These are phyloP conservation scores for Cichladusa arquata DNA, from an alignment of 2,113 vertebrate species.

Conservation along the genomic window DNA sequence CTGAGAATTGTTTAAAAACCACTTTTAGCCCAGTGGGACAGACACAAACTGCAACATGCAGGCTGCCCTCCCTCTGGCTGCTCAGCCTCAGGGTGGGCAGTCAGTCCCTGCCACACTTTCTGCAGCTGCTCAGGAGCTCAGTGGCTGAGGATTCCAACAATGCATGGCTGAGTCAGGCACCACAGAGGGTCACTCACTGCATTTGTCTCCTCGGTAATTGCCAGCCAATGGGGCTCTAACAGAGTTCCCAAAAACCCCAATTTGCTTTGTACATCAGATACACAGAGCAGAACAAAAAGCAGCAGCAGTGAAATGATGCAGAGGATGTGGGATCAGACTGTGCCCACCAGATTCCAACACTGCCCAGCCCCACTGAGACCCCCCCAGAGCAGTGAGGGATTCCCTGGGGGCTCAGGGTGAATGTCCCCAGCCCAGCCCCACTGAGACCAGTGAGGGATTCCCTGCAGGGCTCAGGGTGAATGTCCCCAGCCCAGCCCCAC, in stretches of 20 bases:
- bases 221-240: not conserved
- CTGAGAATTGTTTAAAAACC: not conserved
- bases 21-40: not conserved
- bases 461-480: no score
- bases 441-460: rapidly evolving
- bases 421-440: not conserved
- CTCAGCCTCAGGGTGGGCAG: not conserved
- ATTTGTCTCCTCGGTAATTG: not conserved
- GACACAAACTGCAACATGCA: rapidly evolving
- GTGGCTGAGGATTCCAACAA: not conserved
- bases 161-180: rapidly evolving
- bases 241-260: rapidly evolving
- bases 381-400: rapidly evolving
- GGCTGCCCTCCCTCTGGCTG: not conserved
- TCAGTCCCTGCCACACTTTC: not conserved
- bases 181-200: no score
- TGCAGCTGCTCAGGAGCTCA: not conserved
- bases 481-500: not conserved
- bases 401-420: no score
- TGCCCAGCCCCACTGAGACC: not conserved
- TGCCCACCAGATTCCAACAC: not conserved
- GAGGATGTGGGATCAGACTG: rapidly evolving
- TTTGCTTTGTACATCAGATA: rapidly evolving
- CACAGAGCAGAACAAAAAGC: not conserved
- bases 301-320: not conserved